Evolutionary conservation across 2,797 vertebrate species (phyloP), one percentile per base, ranked within the genome.

Genomic region (Poliocrania exsul): DNA sequence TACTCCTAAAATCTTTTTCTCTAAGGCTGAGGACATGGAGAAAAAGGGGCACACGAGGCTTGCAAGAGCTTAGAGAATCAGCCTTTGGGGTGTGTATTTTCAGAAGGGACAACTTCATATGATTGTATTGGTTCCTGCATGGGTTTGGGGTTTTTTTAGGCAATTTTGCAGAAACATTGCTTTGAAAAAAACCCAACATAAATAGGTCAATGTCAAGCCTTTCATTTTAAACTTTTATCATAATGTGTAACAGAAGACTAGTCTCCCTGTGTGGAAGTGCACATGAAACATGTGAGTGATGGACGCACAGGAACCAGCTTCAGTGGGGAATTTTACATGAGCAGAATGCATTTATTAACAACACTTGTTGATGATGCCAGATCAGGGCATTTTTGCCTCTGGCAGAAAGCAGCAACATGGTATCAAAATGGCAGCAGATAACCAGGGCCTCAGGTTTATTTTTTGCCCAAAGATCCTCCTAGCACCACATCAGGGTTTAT

Each of bases 401-500:
- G 17, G 26, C 17, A 71, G 69, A 38, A 70, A 47, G 67, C 1
- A 0, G 38, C 49, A 61, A 24, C 5, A 0, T 11, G 28, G 24
- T n/a, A 31, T n/a, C 35, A 54, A 81, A 83, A 49, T 3, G 24
- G 40, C 46, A 93, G 49, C 20, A 60, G 61, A 10, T 8, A 62
- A 19, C 49, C 0, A 1, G n/a, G 26, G 31, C 18, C 67, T 53
- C 49, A 28, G 46, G 17, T 47, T 64, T 60, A 8, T n/a, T 51
- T 74, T 66, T 40, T 78, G 49, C 50, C 19, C 31, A 16, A 29
- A 70, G 64, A n/a, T 35, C 23, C 66, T 69, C 51, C 28, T 10
- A 24, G 38, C 1, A 1, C n/a, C 1, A 2, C 50, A 13, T 13
- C 8, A 42, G 38, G 62, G 14, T 25, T 38, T 1, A 35, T 62